These are phyloP conservation scores for Mesochorus sp. DNA, from an alignment of 2,888 invertebrate species.

Conservation along the genomic window DNA sequence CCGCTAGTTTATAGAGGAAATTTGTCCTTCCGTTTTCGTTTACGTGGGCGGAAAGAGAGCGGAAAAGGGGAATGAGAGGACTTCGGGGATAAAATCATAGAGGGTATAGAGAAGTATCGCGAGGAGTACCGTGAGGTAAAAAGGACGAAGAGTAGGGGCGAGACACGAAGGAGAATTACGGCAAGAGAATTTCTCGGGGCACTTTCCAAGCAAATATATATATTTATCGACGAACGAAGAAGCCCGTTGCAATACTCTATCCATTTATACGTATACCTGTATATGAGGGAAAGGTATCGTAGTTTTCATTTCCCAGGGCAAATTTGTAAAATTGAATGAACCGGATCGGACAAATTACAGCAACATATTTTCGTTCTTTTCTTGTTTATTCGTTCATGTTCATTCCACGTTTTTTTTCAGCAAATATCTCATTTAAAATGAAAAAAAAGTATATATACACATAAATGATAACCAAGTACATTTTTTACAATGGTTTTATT, in stretches of 20 bases:
- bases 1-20: constrained; percentile 53
- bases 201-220: constrained; percentile 10
- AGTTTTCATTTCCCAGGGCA: constrained; percentile 48
- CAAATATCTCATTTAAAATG: background rate
- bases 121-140: constrained; percentile 12
- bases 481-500: no score
- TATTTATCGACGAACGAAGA: constrained; percentile 46
- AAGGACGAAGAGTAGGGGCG: constrained; percentile 7
- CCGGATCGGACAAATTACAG: constrained; percentile 31
- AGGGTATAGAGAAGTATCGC: constrained; percentile 3
- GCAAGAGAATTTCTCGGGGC: constrained; percentile 39
- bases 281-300: constrained; percentile 24
- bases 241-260: constrained; percentile 27
- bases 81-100: background rate
- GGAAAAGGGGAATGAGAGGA: background rate
- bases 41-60: constrained; percentile 44
- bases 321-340: constrained; percentile 45
- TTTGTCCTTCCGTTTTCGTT: constrained; percentile 57
- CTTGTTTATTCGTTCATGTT: background rate
- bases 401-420: background rate
- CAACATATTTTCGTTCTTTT: background rate
- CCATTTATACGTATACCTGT: constrained; percentile 31
- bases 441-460: background rate
- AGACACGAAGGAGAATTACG: constrained; percentile 11
- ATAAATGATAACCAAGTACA: background rate